Conservation (phyloP, 2,797 vertebrate species). For the Spinibarbus caldwelli region DNA sequence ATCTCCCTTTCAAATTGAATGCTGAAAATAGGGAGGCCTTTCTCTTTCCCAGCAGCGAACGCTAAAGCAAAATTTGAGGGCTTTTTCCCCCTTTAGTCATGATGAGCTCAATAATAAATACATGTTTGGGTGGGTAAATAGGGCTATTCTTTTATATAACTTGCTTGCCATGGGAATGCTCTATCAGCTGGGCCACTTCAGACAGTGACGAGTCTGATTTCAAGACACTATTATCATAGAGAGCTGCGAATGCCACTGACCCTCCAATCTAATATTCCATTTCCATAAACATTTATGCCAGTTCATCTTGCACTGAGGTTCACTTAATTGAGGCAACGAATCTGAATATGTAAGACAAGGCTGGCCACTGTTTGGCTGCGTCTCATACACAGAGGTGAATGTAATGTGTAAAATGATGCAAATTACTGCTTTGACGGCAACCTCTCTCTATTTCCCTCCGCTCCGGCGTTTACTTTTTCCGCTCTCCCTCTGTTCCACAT, state of each 20-base stretch:
- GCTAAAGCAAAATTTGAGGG: constrained; percentile 72
- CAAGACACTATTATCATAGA: constrained; percentile 85
- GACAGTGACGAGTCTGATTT: constrained; percentile 79
- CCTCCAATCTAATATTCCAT: constrained; percentile 82
- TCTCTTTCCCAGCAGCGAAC: constrained; percentile 50
- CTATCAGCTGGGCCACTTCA: constrained; percentile 83
- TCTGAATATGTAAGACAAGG: constrained; percentile 83
- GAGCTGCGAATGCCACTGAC: constrained; percentile 78
- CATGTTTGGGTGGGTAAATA: constrained; percentile 72
- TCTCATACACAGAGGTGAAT: constrained; percentile 74
- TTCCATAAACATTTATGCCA: constrained; percentile 85
- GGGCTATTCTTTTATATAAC: constrained; percentile 80
- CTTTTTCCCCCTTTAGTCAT: constrained; percentile 69
- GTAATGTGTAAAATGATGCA: constrained; percentile 82
- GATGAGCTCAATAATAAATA: constrained; percentile 74
- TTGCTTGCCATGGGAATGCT: constrained; percentile 74
- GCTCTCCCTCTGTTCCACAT: constrained; percentile 41
- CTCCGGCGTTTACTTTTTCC: constrained; percentile 29
- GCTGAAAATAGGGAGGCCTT: neutral
- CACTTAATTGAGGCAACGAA: constrained; percentile 83
- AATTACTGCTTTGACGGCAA: constrained; percentile 77
- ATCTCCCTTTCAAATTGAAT: neutral
- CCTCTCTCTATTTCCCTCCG: constrained; percentile 50
- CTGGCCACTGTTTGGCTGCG: constrained; percentile 70
- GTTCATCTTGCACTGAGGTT: constrained; percentile 82